Evolutionary conservation across 2,888 invertebrate genomes (phyloP), one percentile per base, ranked within the genome.

Genomic region (Seira sanloemensis): DNA sequence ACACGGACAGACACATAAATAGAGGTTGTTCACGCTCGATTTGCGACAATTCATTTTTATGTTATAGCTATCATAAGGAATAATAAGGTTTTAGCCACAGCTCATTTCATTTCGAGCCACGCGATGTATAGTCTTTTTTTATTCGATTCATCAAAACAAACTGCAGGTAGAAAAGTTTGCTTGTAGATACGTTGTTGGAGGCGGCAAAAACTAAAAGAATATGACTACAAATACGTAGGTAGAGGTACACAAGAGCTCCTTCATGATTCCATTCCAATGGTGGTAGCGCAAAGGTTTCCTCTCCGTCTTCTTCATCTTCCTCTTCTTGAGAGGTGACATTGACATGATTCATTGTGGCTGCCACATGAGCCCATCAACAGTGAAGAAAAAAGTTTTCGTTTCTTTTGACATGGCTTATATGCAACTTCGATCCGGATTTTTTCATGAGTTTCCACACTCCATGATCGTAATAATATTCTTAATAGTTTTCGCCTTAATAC

Each of bases 291-390:
- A 50, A 18, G n/a, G 16, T 66, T 71, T 72, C 71, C 76, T 75
- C 76, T 58, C 75, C 69, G 37, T 25, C 75, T 21, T 66, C 37
- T 67, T 24, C 74, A 75, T 83, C 76, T 78, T 76, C 72, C 24
- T 72, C 76, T 67, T 77, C 68, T 72, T 79, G 76, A 58, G 24
- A 24, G 66, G 72, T 77, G 82, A 82, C 82, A 82, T 72, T 66
- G 71, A 77, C 77, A 82, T 77, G 82, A 82, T 82, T 72, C 82
- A 82, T 82, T 72, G 72, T 77, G 66, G 46, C 74, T 82, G 67
- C 76, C 76, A 82, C 71, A 72, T 18, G 16, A 68, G 66, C 71
- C 54, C 71, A 79, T 72, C 58, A 79, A 74, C 18, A 16, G 19
- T 27, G 74, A 72, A 24, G 19, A 23, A 65, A 81, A 65, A 75